Evolutionary conservation across 2,888 invertebrate genomes (phyloP), one percentile per base, ranked within the genome.

Genomic region (Erebia palarica): DNA sequence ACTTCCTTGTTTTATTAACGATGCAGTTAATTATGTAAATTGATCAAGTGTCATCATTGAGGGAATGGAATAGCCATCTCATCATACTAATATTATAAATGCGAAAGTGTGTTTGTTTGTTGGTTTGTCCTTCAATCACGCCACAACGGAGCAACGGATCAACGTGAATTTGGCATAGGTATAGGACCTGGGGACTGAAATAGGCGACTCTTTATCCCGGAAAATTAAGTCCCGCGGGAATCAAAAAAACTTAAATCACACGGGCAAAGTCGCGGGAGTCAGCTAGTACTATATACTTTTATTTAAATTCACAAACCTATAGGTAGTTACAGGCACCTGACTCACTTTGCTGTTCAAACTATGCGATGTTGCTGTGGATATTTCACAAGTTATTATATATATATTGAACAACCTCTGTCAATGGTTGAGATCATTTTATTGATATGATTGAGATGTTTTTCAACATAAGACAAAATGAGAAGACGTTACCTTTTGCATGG

Each of bases 311-410:
- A 11, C 55, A 18, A 18, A 51, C 55, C 18, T 55, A 2, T 18
- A 36, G 36, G 7, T 36, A 36, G 36, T 36, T 36, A 36, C 7
- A 36, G 36, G 36, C 7, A 13, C 5, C 21, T 14, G 13, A 58
- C 27, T 21, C 49, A 49, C 2, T 51, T 47, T n/a, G 49, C 14
- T 64, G 27, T 16, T 60, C 14, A 14, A 14, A 51, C 8, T 27
- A 51, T 51, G 63, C 61, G 27, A 27, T 14, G n/a, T 64, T 51
- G 44, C 61, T 16, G 11, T 61, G 27, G 21, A 58, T 44, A 42
- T 16, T 60, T 44, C 60, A 44, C 60, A 44, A 64, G 49, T 51
- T 64, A 47, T 47, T 21, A 64, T 27, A 64, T 27, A 64, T 8
- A 64, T 51, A 47, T 64, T 64, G 18, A 64, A 64, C 8, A 51